Base-by-base conservation (phyloP, 1,140 invertebrate genomes). In the Bactericera cockerelli region DNA sequence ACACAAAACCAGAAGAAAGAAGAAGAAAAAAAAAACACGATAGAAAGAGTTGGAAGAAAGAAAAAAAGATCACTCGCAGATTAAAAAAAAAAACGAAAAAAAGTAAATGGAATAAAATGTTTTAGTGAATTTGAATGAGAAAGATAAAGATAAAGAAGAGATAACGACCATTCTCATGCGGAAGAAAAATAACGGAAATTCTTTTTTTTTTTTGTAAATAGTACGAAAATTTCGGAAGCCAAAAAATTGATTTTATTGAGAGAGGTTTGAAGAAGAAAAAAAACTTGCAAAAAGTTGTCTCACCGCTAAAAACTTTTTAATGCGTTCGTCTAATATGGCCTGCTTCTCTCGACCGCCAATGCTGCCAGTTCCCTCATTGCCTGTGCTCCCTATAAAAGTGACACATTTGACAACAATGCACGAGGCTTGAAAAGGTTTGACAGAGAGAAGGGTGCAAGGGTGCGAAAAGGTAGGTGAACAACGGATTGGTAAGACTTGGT, bases 251-350 rank as follows among this genome's bases (percentile, higher is more conserved):
- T 31, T 31, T 6, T 6, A 31, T 6, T 6, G 13, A 31, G 4
- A 31, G 28, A 31, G 28, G 28, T 31, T 31, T 31, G 28, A 63
- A 54, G 38, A 31, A 55, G 55, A 49, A 61, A 58, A 56, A 58
- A 11, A 55, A 57, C 71, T n/a, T n/a, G n/a, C n/a, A n/a, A n/a
- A n/a, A n/a, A n/a, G n/a, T n/a, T n/a, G n/a, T n/a, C 84, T 86
- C 81, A 93, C 89, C 86, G 86, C 86, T 76, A 91, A 78, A 76
- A 91, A 92, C 76, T 88, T 90, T 84, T 89, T 89, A 76, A 91
- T 90, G 83, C 89, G 91, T 76, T 89, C 86, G 74, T 89, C 86
- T 76, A 90, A 81, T 72, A 90, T 87, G 49, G 66, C 64, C 56
- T 66, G 63, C 54, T 64, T 66, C 62, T 66, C 61, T 49, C 19